Evolutionary conservation across 2,113 vertebrate species (phyloP).

Genomic region (Alouatta palliata): DNA sequence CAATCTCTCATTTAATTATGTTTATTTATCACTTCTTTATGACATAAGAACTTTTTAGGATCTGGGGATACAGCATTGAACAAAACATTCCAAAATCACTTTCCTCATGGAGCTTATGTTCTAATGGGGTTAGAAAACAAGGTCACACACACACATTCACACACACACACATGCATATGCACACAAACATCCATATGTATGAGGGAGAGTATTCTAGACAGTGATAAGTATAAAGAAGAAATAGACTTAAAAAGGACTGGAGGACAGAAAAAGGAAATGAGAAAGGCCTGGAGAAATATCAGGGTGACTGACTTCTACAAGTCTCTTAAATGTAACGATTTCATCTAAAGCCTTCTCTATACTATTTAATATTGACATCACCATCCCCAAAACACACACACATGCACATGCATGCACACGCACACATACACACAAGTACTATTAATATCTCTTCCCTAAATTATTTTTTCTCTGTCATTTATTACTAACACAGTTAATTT

Average conservation of each 20-base stretch:
- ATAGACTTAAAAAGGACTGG: neutral
- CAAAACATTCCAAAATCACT: neutral
- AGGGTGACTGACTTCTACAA: neutral
- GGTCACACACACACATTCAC: too few relatives aligned
- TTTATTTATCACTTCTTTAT: neutral
- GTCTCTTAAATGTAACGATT: neutral
- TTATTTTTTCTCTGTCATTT: neutral
- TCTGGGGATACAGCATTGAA: neutral
- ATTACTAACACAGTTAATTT: neutral
- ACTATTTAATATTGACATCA: neutral
- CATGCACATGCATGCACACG: rapidly evolving
- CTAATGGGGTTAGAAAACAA: neutral
- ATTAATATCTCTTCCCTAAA: neutral
- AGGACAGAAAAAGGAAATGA: neutral
- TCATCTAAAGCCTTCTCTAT: neutral
- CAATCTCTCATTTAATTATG: neutral
- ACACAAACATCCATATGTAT: neutral
- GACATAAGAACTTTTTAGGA: neutral
- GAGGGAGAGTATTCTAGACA: neutral
- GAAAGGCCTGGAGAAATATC: neutral
- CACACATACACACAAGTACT: neutral
- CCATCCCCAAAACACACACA: neutral
- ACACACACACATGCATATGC: too few relatives aligned
- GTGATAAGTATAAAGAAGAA: neutral
- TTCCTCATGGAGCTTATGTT: neutral